A percentile compares a stretch with the other conserved stretches of the same genome.
These are phyloP conservation scores for Eurystomus gularis DNA, from an alignment of 2,113 vertebrate genomes.

Conservation along the genomic window DNA sequence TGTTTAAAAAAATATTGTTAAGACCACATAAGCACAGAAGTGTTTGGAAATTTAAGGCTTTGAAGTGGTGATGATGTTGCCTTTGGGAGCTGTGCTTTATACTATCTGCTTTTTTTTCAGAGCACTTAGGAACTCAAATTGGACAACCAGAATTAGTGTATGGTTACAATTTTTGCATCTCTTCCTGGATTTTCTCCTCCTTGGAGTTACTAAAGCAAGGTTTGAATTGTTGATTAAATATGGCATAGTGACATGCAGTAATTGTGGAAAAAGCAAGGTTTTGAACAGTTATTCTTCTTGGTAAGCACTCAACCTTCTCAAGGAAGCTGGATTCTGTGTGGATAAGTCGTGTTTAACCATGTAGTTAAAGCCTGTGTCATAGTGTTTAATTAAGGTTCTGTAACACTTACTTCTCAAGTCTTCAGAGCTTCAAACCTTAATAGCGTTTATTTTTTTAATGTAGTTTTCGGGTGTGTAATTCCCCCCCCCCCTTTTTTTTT, in stretches of 20 bases:
- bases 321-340: not conserved
- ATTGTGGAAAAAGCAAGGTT: not conserved
- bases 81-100: not conserved
- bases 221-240: not conserved
- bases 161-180: not conserved
- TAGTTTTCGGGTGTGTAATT: not conserved
- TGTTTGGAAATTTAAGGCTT: slow-evolving; percentile 38
- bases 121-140: not conserved
- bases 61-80: not conserved
- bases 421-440: not conserved
- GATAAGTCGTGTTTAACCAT: not conserved
- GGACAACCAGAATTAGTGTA: not conserved
- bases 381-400: not conserved
- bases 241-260: not conserved
- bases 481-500: not conserved
- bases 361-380: not conserved
- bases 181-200: not conserved
- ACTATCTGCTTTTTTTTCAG: not conserved
- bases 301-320: not conserved
- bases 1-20: slow-evolving; percentile 13
- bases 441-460: not conserved
- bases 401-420: not conserved
- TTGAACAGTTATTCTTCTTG: not conserved
- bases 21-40: not conserved
- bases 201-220: not conserved